These are phyloP conservation scores for Elgaria multicarinata DNA, from an alignment of 2,113 vertebrate genomes.

Conservation along the genomic window DNA sequence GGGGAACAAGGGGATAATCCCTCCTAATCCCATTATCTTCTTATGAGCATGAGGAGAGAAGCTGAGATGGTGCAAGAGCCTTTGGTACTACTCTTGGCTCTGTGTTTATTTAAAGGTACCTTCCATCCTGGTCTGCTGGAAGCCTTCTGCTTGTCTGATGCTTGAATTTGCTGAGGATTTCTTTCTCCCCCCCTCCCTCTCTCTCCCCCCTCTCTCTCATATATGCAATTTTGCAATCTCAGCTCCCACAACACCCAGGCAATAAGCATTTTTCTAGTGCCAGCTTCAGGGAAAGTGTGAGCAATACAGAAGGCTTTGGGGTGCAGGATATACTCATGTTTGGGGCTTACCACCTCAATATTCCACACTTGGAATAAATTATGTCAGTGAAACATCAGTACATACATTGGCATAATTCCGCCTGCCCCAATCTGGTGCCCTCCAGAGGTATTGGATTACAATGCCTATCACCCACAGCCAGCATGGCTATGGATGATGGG, in stretches of 20 bases:
- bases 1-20: slow-evolving; percentile 22
- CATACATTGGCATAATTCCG: too few relatives aligned
- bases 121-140: neutral
- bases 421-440: too few relatives aligned
- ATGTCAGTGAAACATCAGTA: too few relatives aligned
- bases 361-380: neutral
- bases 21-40: slow-evolving; percentile 40
- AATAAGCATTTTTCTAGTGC: neutral
- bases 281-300: neutral
- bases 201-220: too few relatives aligned
- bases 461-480: neutral
- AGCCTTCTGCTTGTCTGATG: neutral
- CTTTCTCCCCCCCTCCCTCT: too few relatives aligned
- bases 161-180: neutral
- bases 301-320: neutral
- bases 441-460: neutral
- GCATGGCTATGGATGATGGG: too few relatives aligned
- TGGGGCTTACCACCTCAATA: neutral
- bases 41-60: slow-evolving; percentile 4
- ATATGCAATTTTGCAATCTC: neutral
- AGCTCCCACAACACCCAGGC: too few relatives aligned
- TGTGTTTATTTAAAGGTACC: neutral
- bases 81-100: neutral
- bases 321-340: neutral
- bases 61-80: neutral